Evolutionary conservation across 2,888 invertebrate genomes (phyloP).

Genomic region (Keiferia lycopersicella): DNA sequence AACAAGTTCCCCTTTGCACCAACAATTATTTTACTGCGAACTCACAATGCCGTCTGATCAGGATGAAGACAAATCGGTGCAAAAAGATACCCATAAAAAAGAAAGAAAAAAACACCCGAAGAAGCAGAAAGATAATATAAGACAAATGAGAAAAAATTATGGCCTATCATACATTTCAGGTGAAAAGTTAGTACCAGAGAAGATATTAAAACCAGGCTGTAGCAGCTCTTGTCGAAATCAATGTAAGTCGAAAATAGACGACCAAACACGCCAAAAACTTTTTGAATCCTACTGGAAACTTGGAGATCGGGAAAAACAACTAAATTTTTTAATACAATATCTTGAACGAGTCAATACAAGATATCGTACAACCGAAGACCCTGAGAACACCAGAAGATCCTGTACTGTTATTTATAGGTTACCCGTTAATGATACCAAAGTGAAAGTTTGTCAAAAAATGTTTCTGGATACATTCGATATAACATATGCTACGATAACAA

Average conservation of each 20-base stretch:
- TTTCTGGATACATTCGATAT: slow-evolving; percentile 2
- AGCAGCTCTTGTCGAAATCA: background rate
- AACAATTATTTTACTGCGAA: too few species aligned
- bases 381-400: background rate
- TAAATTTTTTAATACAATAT: background rate
- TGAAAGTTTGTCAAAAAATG: slow-evolving; percentile 4
- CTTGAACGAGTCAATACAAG: background rate
- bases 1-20: too few species aligned
- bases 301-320: background rate
- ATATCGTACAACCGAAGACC: background rate
- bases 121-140: too few species aligned
- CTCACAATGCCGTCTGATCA: too few species aligned
- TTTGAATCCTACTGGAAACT: background rate
- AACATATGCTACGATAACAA: background rate
- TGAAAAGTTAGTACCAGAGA: too few species aligned
- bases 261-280: background rate
- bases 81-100: too few species aligned
- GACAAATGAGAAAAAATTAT: too few species aligned
- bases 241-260: background rate
- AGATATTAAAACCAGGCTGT: too few species aligned
- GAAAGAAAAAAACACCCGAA: too few species aligned
- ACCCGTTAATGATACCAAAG: background rate
- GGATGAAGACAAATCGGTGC: too few species aligned
- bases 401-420: background rate
- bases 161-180: too few species aligned